Evolutionary conservation across 2,113 vertebrate genomes (phyloP).

Genomic region (Cryptotis parvus): DNA sequence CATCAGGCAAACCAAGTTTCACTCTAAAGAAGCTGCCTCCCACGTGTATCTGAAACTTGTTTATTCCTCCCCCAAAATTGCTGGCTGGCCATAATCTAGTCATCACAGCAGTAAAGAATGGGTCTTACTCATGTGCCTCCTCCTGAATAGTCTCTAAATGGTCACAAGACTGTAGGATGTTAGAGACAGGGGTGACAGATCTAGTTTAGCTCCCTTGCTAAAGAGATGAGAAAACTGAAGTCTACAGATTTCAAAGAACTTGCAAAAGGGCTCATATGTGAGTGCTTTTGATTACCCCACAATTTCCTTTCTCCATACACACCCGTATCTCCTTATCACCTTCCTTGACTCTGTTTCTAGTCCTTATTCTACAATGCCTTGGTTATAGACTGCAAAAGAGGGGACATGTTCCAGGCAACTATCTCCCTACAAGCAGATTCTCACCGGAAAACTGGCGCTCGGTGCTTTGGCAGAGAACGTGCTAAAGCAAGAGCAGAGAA

Average conservation of each 20-base stretch:
- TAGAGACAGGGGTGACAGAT: not conserved
- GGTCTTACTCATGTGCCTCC: not conserved
- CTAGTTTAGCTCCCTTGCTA: not conserved
- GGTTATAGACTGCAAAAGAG: not conserved
- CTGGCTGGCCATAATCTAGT: conserved; percentile 39
- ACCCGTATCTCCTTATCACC: not conserved
- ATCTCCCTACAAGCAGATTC: conserved; percentile 83
- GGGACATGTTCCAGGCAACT: conserved; percentile 72
- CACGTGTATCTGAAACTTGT: conserved; percentile 71
- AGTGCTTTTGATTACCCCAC: not conserved
- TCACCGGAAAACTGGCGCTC: conserved; percentile 83
- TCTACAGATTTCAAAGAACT: not conserved
- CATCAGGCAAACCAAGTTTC: conserved; percentile 71
- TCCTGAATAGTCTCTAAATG: not conserved
- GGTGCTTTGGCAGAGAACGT: conserved; percentile 76
- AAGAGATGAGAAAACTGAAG: not conserved
- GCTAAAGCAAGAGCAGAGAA: conserved; percentile 79
- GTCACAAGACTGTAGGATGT: not conserved
- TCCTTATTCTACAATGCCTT: not conserved
- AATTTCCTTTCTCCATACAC: not conserved
- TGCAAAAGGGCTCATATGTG: not conserved
- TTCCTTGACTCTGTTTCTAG: not conserved
- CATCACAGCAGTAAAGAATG: not conserved
- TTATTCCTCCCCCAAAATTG: conserved; percentile 70
- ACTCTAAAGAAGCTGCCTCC: conserved; percentile 72